Percentiles rank a stretch among this genome's conserved stretches.
Evolutionary conservation across 2,113 vertebrate genomes (phyloP).

Genomic region (Turnix velox): DNA sequence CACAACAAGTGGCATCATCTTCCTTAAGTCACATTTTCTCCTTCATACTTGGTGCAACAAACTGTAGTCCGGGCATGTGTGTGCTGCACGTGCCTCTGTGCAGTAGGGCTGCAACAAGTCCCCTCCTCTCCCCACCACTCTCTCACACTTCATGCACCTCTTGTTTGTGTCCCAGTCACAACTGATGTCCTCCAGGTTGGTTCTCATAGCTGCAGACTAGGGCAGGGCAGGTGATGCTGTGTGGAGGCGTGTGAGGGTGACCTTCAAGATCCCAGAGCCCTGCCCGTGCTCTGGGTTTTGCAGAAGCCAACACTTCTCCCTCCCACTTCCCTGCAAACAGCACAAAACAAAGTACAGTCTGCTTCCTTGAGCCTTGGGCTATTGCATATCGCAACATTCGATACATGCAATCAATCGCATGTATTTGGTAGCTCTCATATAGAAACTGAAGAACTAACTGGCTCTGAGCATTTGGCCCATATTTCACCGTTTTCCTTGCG

Average conservation of each 20-base stretch:
- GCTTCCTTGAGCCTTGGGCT: not conserved
- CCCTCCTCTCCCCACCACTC: not conserved
- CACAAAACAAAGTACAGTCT: not conserved
- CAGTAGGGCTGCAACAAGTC: not conserved
- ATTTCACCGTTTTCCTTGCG: not conserved
- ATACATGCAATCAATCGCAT: not conserved
- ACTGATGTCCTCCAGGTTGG: rapidly evolving
- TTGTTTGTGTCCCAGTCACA: rapidly evolving
- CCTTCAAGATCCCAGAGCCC: not conserved
- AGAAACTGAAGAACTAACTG: not conserved
- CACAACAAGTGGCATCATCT: not conserved
- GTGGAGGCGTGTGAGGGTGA: not conserved
- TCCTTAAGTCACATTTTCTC: not conserved
- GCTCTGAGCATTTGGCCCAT: not conserved
- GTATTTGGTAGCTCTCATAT: not conserved
- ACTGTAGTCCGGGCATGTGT: not conserved
- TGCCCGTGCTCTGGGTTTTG: not conserved
- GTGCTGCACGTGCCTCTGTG: not conserved
- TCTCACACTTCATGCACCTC: rapidly evolving
- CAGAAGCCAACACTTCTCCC: not conserved
- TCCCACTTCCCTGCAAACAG: not conserved
- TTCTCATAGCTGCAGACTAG: rapidly evolving
- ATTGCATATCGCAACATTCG: not conserved
- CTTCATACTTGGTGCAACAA: rapidly evolving
- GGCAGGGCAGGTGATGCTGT: not conserved